Percentiles rank a stretch among this genome's conserved stretches.
Evolutionary conservation across 2,888 invertebrate species (phyloP).

Genomic region (Choreutis nemorana): DNA sequence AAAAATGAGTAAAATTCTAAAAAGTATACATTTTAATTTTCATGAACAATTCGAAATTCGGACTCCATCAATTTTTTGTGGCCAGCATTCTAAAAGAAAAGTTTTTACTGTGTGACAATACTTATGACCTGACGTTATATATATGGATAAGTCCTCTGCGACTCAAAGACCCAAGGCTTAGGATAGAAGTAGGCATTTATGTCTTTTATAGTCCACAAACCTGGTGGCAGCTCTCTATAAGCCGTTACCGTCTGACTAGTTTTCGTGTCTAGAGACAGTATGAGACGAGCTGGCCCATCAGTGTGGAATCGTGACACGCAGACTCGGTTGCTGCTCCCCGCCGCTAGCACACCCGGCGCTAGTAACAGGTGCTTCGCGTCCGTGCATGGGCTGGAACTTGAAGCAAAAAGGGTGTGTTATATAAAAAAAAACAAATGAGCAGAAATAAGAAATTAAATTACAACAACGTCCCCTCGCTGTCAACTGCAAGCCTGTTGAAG

Average conservation of each 20-base stretch:
- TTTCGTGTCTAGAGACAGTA: slow-evolving; percentile 26
- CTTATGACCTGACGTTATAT: too few species aligned
- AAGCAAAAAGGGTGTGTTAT: not conserved
- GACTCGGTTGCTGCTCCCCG: slow-evolving; percentile 40
- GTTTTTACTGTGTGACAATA: too few species aligned
- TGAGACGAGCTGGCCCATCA: slow-evolving; percentile 31
- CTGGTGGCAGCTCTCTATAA: slow-evolving; percentile 31
- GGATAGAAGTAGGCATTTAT: too few species aligned
- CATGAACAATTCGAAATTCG: too few species aligned
- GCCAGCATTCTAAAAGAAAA: too few species aligned
- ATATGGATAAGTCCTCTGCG: too few species aligned
- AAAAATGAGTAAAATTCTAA: too few species aligned
- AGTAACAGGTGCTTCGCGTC: slow-evolving; percentile 46
- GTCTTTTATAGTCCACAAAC: too few species aligned
- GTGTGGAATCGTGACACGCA: slow-evolving; percentile 49
- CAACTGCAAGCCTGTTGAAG: not conserved
- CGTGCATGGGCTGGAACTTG: slow-evolving; percentile 27
- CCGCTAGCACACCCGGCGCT: slow-evolving; percentile 45
- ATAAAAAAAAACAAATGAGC: not conserved
- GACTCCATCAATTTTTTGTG: too few species aligned
- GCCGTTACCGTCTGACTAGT: slow-evolving; percentile 24
- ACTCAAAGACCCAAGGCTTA: too few species aligned
- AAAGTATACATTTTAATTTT: too few species aligned
- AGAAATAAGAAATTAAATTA: not conserved
- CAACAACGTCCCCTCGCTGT: not conserved